These are phyloP conservation scores for Pseudopodoces humilis DNA, from an alignment of 2,113 vertebrate genomes.

Conservation along the genomic window DNA sequence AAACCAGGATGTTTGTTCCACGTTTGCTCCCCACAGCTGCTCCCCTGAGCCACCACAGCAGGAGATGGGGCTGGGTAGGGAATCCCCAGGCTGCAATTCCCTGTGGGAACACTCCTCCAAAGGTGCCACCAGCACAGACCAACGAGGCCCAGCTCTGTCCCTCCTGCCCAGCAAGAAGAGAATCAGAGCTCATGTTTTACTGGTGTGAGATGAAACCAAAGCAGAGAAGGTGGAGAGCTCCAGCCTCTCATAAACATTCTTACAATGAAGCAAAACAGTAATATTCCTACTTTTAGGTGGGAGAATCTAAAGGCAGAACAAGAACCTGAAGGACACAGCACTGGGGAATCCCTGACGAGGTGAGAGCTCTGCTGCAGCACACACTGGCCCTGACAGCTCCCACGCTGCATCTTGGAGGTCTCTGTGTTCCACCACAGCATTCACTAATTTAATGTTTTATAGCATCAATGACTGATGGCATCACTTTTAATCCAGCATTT, in stretches of 20 bases:
- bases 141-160: background rate
- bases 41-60: background rate
- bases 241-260: background rate
- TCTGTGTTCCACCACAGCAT: background rate
- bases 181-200: accelerated
- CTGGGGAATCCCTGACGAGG: background rate
- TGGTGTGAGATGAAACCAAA: background rate
- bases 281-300: background rate
- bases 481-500: background rate
- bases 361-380: background rate
- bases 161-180: background rate
- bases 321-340: background rate
- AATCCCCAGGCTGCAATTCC: background rate
- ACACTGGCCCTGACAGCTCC: background rate
- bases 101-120: background rate
- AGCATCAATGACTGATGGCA: background rate
- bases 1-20: background rate
- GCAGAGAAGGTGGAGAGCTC: background rate
- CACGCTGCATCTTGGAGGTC: background rate
- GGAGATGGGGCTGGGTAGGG: accelerated
- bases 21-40: background rate
- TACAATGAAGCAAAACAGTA: background rate
- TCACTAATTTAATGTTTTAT: background rate
- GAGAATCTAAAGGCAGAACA: background rate
- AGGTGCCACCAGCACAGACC: background rate